Percentiles rank a stretch among this genome's conserved stretches.
Evolutionary conservation across 2,888 invertebrate genomes (phyloP).

Genomic region (Neoascia interrupta): DNA sequence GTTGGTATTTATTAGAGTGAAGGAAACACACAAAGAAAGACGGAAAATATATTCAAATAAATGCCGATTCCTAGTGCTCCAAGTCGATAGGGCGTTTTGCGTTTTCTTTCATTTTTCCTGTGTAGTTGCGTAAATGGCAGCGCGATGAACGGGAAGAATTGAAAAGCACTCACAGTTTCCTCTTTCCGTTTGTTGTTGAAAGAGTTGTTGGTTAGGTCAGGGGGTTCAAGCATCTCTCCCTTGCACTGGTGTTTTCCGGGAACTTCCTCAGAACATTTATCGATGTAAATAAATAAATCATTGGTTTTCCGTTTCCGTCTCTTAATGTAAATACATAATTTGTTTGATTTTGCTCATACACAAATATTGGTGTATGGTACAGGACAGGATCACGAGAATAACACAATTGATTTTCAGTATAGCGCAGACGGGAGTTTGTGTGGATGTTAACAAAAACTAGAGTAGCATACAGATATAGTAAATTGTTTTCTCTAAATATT

Average conservation of each 20-base stretch:
- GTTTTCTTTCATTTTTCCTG: neutral
- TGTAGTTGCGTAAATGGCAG: conserved; percentile 54
- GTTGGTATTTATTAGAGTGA: neutral
- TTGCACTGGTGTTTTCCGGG: neutral
- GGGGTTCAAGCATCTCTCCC: conserved; percentile 2
- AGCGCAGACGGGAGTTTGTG: too few species aligned
- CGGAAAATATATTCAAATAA: conserved; percentile 45
- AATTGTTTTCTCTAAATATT: too few species aligned
- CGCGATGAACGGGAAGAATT: conserved; percentile 68
- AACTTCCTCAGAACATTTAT: conserved; percentile 35
- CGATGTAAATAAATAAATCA: conserved; percentile 61
- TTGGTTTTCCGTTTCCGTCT: conserved; percentile 56
- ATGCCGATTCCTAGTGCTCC: conserved; percentile 26
- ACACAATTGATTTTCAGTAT: conserved; percentile 22
- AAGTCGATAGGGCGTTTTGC: conserved; percentile 39
- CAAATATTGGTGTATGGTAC: too few species aligned
- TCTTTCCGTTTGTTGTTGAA: conserved; percentile 62
- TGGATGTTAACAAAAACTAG: too few species aligned
- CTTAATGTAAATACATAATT: conserved; percentile 53
- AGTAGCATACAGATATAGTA: too few species aligned
- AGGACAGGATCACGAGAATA: neutral
- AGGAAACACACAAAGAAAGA: conserved; percentile 5
- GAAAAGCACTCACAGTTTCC: conserved; percentile 65
- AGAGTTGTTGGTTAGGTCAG: conserved; percentile 54
- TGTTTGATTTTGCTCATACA: conserved; percentile 21